These are phyloP conservation scores for Lipotes vexillifer DNA, from an alignment of 2,113 vertebrate genomes.

Conservation along the genomic window DNA sequence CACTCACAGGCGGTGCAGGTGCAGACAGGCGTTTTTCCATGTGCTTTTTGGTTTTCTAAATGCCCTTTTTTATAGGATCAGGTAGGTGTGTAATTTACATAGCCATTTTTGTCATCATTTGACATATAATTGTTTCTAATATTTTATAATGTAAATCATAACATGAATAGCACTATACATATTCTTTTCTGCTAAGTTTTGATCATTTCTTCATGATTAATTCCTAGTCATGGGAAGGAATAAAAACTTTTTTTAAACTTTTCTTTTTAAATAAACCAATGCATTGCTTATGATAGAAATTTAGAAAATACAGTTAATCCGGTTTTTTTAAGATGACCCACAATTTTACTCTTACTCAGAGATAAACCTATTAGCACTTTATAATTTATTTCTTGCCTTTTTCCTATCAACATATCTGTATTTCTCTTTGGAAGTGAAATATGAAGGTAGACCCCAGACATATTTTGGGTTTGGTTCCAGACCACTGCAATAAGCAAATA, in stretches of 20 bases:
- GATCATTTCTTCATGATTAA: neutral
- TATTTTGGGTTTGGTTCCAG: neutral
- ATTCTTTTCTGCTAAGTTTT: neutral
- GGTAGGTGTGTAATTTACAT: neutral
- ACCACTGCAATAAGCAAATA: accelerated
- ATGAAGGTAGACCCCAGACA: neutral
- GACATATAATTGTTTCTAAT: neutral
- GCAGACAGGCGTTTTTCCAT: accelerated
- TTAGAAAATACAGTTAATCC: neutral
- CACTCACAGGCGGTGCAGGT: accelerated
- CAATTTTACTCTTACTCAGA: neutral
- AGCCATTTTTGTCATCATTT: neutral
- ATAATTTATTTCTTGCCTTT: neutral
- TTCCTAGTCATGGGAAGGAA: neutral
- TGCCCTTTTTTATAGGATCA: neutral
- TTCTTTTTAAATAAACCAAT: neutral
- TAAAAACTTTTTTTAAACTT: neutral
- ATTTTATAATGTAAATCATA: neutral
- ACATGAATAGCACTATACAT: neutral
- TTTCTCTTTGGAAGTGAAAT: neutral
- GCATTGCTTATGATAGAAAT: neutral
- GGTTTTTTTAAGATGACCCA: neutral
- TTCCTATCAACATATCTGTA: neutral
- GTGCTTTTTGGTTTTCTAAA: neutral
- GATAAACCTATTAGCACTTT: neutral